Evolutionary conservation across 2,888 invertebrate genomes (phyloP).

Genomic region (Aphidius colemani): DNA sequence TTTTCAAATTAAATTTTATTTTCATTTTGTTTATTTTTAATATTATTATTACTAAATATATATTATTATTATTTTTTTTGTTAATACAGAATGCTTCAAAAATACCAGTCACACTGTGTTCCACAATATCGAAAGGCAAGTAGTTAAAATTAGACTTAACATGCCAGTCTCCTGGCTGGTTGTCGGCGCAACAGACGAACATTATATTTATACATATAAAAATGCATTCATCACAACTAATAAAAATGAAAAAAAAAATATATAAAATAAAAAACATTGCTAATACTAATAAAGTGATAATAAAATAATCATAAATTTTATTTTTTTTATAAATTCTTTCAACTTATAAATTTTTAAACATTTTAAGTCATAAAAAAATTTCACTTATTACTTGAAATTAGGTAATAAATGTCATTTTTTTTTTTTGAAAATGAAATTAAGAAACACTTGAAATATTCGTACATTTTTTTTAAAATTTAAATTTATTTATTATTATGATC

Average conservation of each 20-base stretch:
- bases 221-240: conserved; percentile 5
- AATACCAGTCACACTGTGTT: conserved; percentile 6
- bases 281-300: too few species aligned
- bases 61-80: too few species aligned
- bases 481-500: background rate
- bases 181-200: conserved; percentile 2
- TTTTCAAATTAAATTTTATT: too few species aligned
- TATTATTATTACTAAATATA: too few species aligned
- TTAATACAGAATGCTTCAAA: background rate
- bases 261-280: too few species aligned
- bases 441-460: background rate
- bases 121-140: conserved; percentile 23
- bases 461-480: background rate
- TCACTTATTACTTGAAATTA: background rate
- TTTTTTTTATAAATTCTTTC: too few species aligned
- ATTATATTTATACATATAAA: conserved; percentile 21
- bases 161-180: conserved; percentile 13
- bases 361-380: too few species aligned
- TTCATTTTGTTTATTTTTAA: too few species aligned
- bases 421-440: background rate
- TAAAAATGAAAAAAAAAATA: background rate
- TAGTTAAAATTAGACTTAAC: conserved; percentile 26
- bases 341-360: background rate
- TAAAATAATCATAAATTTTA: too few species aligned
- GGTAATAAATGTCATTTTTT: background rate